Evolutionary conservation across 2,888 invertebrate species (phyloP).

Genomic region (Xylota segnis): DNA sequence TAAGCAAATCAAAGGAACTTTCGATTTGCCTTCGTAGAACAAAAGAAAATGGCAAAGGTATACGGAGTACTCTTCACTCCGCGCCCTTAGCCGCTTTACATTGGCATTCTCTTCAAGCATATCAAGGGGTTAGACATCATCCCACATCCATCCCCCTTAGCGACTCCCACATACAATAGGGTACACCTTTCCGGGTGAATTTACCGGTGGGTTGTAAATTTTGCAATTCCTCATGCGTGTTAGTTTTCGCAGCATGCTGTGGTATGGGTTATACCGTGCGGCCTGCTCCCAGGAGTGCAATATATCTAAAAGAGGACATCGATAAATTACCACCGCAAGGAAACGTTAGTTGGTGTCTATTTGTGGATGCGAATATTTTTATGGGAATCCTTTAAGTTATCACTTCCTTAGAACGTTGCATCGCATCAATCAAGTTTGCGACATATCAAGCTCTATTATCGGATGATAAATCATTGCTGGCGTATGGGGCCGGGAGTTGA

Average conservation of each 20-base stretch:
- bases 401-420: constrained; percentile 72
- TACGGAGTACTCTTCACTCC: neutral
- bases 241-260: constrained; percentile 64
- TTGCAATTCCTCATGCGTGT: constrained; percentile 76
- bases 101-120: constrained; percentile 34
- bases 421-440: constrained; percentile 71
- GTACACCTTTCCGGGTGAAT: constrained; percentile 23
- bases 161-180: neutral
- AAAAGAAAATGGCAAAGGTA: constrained; percentile 44
- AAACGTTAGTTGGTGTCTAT: constrained; percentile 58
- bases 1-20: constrained; percentile 74
- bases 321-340: constrained; percentile 72
- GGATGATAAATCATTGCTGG: constrained; percentile 69
- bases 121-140: constrained; percentile 52
- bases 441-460: constrained; percentile 76
- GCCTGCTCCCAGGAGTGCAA: constrained; percentile 68
- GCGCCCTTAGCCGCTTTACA: neutral
- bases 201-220: constrained; percentile 71
- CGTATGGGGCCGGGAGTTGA: neutral
- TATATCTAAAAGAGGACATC: constrained; percentile 74
- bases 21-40: constrained; percentile 54
- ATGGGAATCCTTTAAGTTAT: constrained; percentile 73
- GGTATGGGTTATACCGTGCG: constrained; percentile 26
- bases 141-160: neutral
- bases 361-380: constrained; percentile 66